phyloP scores from a whole-genome alignment of 2,888 invertebrate genomes.

The Caenorhabditis sp. region DNA sequence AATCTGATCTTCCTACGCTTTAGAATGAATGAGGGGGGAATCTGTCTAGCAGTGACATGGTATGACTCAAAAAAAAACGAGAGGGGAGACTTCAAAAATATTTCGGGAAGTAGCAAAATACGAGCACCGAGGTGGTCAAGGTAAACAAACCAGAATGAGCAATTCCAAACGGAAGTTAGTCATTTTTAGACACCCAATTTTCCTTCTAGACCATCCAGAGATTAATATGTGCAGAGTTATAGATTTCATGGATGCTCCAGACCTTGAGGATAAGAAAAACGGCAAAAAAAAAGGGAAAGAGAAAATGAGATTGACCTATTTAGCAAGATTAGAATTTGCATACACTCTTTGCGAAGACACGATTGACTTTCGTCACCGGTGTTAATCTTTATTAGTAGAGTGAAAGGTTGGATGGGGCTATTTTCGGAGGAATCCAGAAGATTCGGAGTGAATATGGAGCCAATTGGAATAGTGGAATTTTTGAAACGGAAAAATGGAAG shows the following conservation, averaged over 20 bases:
- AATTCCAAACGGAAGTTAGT: too few species aligned
- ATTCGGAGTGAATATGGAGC: too few species aligned
- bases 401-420: too few species aligned
- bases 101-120: too few species aligned
- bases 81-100: too few species aligned
- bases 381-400: constrained; percentile 4
- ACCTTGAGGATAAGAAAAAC: background rate
- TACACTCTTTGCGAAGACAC: background rate
- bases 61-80: too few species aligned
- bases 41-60: background rate
- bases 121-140: too few species aligned
- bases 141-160: too few species aligned
- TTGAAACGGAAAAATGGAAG: background rate
- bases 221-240: too few species aligned
- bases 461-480: background rate
- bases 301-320: constrained; percentile 36
- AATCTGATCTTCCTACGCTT: constrained; percentile 3
- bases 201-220: too few species aligned
- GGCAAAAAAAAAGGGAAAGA: background rate
- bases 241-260: too few species aligned
- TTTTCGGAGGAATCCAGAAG: background rate
- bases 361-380: constrained; percentile 23
- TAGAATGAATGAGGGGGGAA: background rate
- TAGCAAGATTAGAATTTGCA: constrained; percentile 1
- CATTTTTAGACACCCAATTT: too few species aligned